phyloP scores from a whole-genome alignment of 2,888 invertebrate genomes.

The Dryomyza anilis region DNA sequence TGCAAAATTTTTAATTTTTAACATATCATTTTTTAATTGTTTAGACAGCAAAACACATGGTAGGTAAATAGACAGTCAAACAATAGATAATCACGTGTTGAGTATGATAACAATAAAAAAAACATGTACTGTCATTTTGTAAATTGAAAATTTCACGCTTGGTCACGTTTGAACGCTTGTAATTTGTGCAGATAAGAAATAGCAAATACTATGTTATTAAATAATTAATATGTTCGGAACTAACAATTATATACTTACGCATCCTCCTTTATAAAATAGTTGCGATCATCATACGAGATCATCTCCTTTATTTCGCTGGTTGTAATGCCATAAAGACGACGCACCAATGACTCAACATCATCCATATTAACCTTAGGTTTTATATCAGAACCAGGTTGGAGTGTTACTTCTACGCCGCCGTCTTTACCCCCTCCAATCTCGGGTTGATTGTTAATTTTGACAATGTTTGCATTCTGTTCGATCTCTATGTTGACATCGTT shows the following conservation, averaged over 20 bases:
- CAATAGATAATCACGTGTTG: no score
- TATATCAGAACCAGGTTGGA: conserved; percentile 58
- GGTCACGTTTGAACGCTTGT: conserved; percentile 38
- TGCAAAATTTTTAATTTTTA: no score
- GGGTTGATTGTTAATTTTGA: neutral
- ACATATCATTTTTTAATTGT: no score
- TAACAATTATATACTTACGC: conserved; percentile 47
- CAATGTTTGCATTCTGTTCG: neutral
- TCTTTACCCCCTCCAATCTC: conserved; percentile 13
- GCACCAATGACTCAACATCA: conserved; percentile 52
- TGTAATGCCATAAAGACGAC: conserved; percentile 59
- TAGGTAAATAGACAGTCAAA: no score
- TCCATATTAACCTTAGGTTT: conserved; percentile 52
- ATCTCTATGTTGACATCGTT: conserved; percentile 23
- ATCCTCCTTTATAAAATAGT: conserved; percentile 57
- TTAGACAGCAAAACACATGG: no score
- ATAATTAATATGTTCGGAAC: neutral
- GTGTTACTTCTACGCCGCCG: no score
- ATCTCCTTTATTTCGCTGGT: conserved; percentile 54
- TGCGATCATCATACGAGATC: conserved; percentile 60
- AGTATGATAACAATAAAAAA: no score
- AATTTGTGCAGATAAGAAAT: no score
- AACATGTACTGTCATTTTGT: no score
- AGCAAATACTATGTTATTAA: neutral
- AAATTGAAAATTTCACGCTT: conserved; percentile 7